Evolutionary conservation across 92 coral and sea anemone genomes (phyloP), one percentile per base, ranked within the genome.

Genomic region (Micromussa lordhowensis): DNA sequence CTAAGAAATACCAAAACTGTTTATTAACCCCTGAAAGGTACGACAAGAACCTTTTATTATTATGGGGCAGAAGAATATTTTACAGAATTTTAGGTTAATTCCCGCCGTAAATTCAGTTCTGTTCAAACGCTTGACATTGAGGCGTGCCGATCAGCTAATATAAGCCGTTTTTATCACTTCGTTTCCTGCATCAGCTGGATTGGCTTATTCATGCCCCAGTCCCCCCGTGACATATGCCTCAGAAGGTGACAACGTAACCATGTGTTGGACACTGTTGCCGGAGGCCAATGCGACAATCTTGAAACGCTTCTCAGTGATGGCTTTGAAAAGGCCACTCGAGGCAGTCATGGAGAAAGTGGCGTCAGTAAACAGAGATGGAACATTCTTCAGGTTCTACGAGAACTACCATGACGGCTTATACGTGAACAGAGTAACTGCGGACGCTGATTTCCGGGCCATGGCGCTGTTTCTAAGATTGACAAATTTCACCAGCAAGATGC

Each of bases 211-310:
- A 0, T 84, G 88, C 21, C 88, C 87, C 71, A 84, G 87, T 12
- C 80, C 88, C 2, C 35, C 81, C 14, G 80, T 84, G 2, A 64
- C 63, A 7, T 84, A 84, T 26, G 88, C 88, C 13, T 74, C 88
- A 73, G 78, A 73, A 14, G 88, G 72, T 2, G 79, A 58, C n/a
- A 53, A 73, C 69, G 40, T 84, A n/a, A 84, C 81, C 26, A 18
- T 84, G 5, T 84, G 88, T 77, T 84, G 88, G 88, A 55, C n/a
- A 29, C 29, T 53, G 2, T 35, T 84, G 18, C 88, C 71, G 17
- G 73, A 10, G 19, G 71, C 54, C 4, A 83, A 11, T 8, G 5
- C 22, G 9, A 13, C 15, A 4, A 7, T 3, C 5, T 5, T 58
- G 35, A 3, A 0, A 0, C 81, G 30, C 24, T 15, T 74, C 36